A percentile compares a stretch with the other conserved stretches of the same genome.
Evolutionary conservation across 2,113 vertebrate species (phyloP).

Genomic region (Illadopsis cleaveri): DNA sequence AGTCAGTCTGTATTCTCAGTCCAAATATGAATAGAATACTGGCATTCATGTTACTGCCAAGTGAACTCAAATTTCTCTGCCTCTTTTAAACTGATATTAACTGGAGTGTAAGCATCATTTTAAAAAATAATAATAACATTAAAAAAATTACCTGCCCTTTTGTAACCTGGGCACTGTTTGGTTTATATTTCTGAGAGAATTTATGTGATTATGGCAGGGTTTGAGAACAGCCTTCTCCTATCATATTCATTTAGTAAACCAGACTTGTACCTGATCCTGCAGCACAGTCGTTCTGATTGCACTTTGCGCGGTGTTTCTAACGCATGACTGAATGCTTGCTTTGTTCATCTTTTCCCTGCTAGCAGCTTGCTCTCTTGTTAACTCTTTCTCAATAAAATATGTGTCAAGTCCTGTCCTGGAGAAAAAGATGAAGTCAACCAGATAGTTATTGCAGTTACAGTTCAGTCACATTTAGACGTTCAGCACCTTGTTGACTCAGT

Average conservation of each 20-base stretch:
- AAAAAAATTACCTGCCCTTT: background rate
- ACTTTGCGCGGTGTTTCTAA: constrained; percentile 17
- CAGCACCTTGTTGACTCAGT: constrained; percentile 75
- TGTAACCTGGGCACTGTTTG: background rate
- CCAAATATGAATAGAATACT: background rate
- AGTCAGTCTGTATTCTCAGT: background rate
- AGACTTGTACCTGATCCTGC: background rate
- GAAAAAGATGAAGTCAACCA: constrained; percentile 41
- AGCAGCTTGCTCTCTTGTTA: constrained; percentile 41
- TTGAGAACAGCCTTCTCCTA: background rate
- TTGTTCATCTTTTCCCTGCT: background rate
- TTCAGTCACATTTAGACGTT: constrained; percentile 47
- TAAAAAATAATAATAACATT: background rate
- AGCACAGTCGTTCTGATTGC: constrained; percentile 31
- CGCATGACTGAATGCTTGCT: constrained; percentile 32
- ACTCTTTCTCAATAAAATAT: constrained; percentile 45
- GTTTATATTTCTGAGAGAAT: background rate
- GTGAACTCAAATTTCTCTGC: background rate
- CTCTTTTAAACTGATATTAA: background rate
- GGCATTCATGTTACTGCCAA: background rate
- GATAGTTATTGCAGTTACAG: constrained; percentile 51
- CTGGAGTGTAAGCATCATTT: background rate
- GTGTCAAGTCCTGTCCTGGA: constrained; percentile 32
- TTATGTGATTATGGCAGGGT: background rate
- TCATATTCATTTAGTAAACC: background rate